Evolutionary conservation across 2,888 invertebrate species (phyloP).

Genomic region (Sialis lutaria): DNA sequence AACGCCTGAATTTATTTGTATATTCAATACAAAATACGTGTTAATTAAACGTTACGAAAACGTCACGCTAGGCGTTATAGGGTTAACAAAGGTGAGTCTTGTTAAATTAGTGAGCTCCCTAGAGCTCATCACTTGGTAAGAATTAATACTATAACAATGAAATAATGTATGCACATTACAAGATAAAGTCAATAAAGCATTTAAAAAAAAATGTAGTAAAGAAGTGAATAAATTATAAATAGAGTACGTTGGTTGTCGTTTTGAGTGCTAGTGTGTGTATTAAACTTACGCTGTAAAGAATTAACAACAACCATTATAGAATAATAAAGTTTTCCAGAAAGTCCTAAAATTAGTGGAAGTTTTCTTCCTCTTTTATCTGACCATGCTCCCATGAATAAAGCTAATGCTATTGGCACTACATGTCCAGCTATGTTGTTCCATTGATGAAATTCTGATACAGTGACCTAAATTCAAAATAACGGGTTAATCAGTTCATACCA

Average conservation of each 20-base stretch:
- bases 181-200: too few species aligned
- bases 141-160: not conserved
- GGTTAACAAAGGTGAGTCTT: too few species aligned
- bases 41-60: too few species aligned
- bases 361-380: constrained; percentile 67
- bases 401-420: constrained; percentile 53
- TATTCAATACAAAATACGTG: too few species aligned
- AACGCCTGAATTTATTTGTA: too few species aligned
- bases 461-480: constrained; percentile 30
- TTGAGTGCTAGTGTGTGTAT: too few species aligned
- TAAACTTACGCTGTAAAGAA: constrained; percentile 32
- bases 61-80: too few species aligned
- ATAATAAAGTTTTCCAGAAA: constrained; percentile 56
- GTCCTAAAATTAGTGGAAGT: constrained; percentile 49
- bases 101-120: too few species aligned
- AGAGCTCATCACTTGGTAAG: too few species aligned
- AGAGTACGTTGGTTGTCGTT: too few species aligned
- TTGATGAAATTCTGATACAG: constrained; percentile 57
- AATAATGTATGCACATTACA: not conserved
- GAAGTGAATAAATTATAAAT: too few species aligned
- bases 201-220: too few species aligned
- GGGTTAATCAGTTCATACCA: not conserved
- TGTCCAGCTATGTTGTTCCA: constrained; percentile 63
- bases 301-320: constrained; percentile 59
- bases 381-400: constrained; percentile 66